Evolutionary conservation across 2,888 invertebrate species (phyloP).

Genomic region (Rhagonycha fulva): DNA sequence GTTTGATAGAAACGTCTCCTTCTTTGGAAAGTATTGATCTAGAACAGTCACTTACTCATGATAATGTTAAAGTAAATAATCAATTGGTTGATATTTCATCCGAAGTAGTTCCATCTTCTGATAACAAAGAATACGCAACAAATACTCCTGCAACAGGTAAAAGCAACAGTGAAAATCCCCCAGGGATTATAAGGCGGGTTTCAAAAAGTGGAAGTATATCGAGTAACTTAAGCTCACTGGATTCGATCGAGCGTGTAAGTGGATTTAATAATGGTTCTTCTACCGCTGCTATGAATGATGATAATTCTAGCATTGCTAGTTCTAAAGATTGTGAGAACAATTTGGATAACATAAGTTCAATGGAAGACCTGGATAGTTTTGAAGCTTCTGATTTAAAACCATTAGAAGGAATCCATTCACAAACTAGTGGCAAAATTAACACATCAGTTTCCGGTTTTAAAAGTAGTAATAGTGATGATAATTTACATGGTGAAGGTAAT

Average conservation of each 20-base stretch:
- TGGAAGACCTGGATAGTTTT: background rate
- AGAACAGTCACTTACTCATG: background rate
- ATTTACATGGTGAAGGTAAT: slow-evolving; percentile 35
- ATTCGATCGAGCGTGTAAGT: slow-evolving; percentile 41
- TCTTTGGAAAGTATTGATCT: background rate
- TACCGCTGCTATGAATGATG: slow-evolving; percentile 29
- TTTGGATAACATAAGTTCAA: slow-evolving; percentile 12
- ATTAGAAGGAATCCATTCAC: background rate
- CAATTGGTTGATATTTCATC: background rate
- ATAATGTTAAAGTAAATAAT: background rate
- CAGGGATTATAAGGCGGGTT: background rate
- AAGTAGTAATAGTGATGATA: slow-evolving; percentile 44
- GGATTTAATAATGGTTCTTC: slow-evolving; percentile 44
- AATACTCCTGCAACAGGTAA: no score
- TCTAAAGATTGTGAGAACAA: background rate
- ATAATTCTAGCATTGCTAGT: slow-evolving; percentile 16
- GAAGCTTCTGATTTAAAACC: background rate
- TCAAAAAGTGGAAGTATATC: slow-evolving; percentile 6
- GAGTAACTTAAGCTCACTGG: slow-evolving; percentile 32
- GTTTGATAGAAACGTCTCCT: no score
- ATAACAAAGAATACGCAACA: background rate
- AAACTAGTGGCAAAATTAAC: background rate
- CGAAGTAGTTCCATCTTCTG: no score
- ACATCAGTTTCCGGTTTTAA: slow-evolving; percentile 33
- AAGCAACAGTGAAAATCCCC: background rate